Evolutionary conservation across 1,140 invertebrate genomes (phyloP), one percentile per base, ranked within the genome.

Genomic region (Formica selysi): DNA sequence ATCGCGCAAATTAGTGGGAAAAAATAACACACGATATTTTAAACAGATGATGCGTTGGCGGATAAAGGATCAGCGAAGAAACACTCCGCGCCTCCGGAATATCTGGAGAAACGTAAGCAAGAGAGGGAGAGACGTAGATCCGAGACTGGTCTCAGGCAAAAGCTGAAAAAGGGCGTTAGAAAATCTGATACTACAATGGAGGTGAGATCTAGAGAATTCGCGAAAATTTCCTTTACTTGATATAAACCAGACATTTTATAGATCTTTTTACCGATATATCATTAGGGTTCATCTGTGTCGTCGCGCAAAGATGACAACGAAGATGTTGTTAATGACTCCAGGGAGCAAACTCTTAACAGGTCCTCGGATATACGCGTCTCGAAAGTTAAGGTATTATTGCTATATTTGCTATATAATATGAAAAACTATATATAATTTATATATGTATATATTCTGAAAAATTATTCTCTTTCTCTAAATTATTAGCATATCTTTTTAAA

Each of bases 31-130:
- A n/a, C 22, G 22, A 81, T 5, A 36, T 59, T 71, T 59, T 5
- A 36, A 44, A 11, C 13, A 86, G 87, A 91, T 16, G 87, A 91
- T 26, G 70, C 74, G 91, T 89, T 95, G 26, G 89, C 89, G 44
- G 96, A 96, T 78, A 96, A 95, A 88, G 92, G 92, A 8, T 96
- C 96, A 2, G 96, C 97, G 89, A 97, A 97, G 87, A 96, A 97
- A 90, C 96, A 98, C 80, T 97, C 97, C n/a, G 98, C 98, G 0
- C 98, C 98, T 2, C 93, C 93, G 3, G 98, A 98, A 87, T 99
- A 99, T 94, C 95, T 99, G 62, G 98, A 99, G 93, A 97, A 97
- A 92, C 93, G 97, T 59, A 96, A 97, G 93, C 95, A 97, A 86
- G 97, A 96, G 91, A 96, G 96, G 92, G 97, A 97, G 86, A 96